Percentiles rank a stretch among this genome's conserved stretches.
Conservation (phyloP, 1,140 invertebrate species). For the Ditylenchus dipsaci region DNA sequence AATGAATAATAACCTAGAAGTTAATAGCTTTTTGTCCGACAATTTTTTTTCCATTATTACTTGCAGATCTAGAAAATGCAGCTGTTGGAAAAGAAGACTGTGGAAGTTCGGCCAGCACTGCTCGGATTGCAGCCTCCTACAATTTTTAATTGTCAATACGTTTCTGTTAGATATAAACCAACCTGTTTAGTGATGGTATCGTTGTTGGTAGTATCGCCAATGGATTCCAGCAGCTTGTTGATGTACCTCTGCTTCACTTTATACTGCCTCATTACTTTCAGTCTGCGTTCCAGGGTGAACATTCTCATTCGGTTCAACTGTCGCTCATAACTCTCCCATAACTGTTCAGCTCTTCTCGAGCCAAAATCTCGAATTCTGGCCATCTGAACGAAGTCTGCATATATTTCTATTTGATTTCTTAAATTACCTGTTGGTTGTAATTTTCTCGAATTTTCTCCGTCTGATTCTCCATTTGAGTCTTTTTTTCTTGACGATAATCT, state of each 20-base stretch:
- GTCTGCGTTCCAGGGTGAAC: constrained; percentile 54
- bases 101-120: constrained; percentile 37
- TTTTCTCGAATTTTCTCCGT: constrained; percentile 52
- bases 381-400: constrained; percentile 47
- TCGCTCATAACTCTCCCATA: constrained; percentile 54
- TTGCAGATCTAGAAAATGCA: constrained; percentile 38
- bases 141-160: neutral
- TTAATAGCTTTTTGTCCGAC: too few species aligned
- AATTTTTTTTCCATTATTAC: too few species aligned
- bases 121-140: constrained; percentile 52
- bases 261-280: constrained; percentile 55
- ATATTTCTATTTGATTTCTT: neutral
- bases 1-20: constrained; percentile 49
- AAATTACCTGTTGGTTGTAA: constrained; percentile 51
- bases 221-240: constrained; percentile 50
- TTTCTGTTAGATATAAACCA: constrained; percentile 1
- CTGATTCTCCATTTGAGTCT: constrained; percentile 51
- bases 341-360: constrained; percentile 46
- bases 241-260: constrained; percentile 56
- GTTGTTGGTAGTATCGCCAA: constrained; percentile 43
- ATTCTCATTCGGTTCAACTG: constrained; percentile 53
- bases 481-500: constrained; percentile 45
- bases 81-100: constrained; percentile 3
- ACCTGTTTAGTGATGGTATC: constrained; percentile 46
- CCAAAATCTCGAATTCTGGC: constrained; percentile 52